Evolutionary conservation across 2,797 vertebrate genomes (phyloP).

Genomic region (Meriones psammophilus): DNA sequence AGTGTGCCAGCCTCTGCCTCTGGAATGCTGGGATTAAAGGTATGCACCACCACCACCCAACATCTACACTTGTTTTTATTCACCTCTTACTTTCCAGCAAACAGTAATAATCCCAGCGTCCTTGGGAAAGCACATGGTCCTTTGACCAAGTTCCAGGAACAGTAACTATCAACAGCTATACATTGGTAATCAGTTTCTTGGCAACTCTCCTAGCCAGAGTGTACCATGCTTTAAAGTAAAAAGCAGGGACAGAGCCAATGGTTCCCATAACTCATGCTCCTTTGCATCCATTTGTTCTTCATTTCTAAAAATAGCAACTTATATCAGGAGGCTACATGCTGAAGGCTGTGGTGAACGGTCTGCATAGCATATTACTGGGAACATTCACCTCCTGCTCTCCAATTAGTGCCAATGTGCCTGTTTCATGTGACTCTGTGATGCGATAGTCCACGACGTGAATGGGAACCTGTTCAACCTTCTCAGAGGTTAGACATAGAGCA

Average conservation of each 20-base stretch:
- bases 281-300: slow-evolving; percentile 55
- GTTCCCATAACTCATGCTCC: slow-evolving; percentile 15
- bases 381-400: slow-evolving; percentile 22
- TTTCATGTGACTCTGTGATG: slow-evolving; percentile 39
- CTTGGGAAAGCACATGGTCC: slow-evolving; percentile 34
- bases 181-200: slow-evolving; percentile 57
- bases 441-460: background rate
- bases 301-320: slow-evolving; percentile 53
- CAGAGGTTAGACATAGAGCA: slow-evolving; percentile 16
- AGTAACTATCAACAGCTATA: slow-evolving; percentile 59
- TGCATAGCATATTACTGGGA: background rate
- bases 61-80: background rate
- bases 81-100: slow-evolving; percentile 1
- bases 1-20: background rate
- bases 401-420: background rate
- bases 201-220: slow-evolving; percentile 41
- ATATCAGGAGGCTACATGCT: background rate
- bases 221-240: slow-evolving; percentile 24
- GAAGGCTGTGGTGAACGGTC: background rate
- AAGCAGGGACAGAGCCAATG: slow-evolving; percentile 19
- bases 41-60: background rate
- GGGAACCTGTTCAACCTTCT: slow-evolving; percentile 26
- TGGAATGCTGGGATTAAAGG: background rate
- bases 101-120: slow-evolving; percentile 46
- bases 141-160: background rate